A percentile compares a stretch with the other conserved stretches of the same genome.
Conservation (phyloP, 2,797 vertebrate species). For the Parambassis ranga region DNA sequence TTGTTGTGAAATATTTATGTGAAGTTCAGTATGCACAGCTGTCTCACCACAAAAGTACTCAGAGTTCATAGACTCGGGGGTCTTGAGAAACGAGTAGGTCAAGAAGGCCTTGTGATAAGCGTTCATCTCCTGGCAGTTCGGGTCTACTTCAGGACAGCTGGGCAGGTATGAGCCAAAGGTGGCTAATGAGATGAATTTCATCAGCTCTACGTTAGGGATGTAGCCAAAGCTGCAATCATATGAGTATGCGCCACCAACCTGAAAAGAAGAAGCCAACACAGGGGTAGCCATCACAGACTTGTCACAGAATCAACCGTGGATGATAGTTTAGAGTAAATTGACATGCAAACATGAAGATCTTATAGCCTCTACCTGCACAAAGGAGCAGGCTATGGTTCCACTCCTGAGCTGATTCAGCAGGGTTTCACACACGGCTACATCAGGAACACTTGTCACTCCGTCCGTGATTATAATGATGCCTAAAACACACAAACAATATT, state of each 20-base stretch:
- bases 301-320: neutral
- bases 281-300: neutral
- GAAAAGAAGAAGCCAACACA: neutral
- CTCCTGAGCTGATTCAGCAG: conserved; percentile 95
- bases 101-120: conserved; percentile 95
- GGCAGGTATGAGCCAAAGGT: conserved; percentile 96
- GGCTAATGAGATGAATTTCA: conserved; percentile 98
- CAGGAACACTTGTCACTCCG: conserved; percentile 96
- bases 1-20: too few relatives aligned
- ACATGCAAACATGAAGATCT: neutral
- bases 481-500: conserved; percentile 63
- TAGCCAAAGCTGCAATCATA: conserved; percentile 98
- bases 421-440: conserved; percentile 94
- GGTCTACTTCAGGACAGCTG: conserved; percentile 87
- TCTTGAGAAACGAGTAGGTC: conserved; percentile 93
- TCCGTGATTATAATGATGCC: conserved; percentile 98
- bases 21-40: neutral
- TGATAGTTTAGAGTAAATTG: too few relatives aligned
- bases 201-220: conserved; percentile 95
- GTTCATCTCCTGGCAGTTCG: conserved; percentile 86
- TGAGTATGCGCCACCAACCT: conserved; percentile 96
- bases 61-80: conserved; percentile 90
- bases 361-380: conserved; percentile 84
- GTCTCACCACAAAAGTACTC: conserved; percentile 94
- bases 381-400: conserved; percentile 94